Evolutionary conservation across 2,113 vertebrate species (phyloP), one percentile per base, ranked within the genome.

Genomic region (Symphodus melops): DNA sequence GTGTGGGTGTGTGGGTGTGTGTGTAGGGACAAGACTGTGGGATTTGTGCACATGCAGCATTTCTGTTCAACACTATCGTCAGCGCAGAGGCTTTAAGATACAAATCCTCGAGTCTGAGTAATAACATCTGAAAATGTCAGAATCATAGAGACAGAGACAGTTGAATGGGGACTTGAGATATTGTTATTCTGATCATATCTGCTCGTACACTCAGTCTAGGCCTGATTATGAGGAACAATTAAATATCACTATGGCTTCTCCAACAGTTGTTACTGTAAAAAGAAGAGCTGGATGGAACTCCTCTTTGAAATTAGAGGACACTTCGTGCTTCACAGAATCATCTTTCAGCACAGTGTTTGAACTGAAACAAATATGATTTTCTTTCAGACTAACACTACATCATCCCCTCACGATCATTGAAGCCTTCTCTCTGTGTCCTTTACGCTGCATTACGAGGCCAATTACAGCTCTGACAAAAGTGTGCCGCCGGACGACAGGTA

Each of bases 61-160:
- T 91, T 87, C 79, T 86, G 82, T 85, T 88, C 59, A 66, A 46
- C 42, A 16, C 68, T 17, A 39, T 74, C 37, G 17, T 79, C 79
- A 77, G 56, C 41, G 60, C 68, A 21, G 46, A 75, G 79, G 84
- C 86, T 86, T 88, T 86, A 77, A 63, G 81, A 88, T 82, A 90
- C 86, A 91, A 90, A 90, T 90, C 85, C 89, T 88, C 36, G 75
- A 89, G 81, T 89, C 78, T 78, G 75, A 82, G 88, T 91, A 91
- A 91, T 91, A 88, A 86, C 78, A 88, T 90, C 83, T 90, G 86
- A 89, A 91, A 88, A 91, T 91, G 91, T 92, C 91, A 91, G 80
- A 89, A 84, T 76, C 84, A 70, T 61, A 81, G 77, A 66, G 75
- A 63, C 79, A 33, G 33, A 68, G 86, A 72, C 77, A 33, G 78